Evolutionary conservation across 2,113 vertebrate genomes (phyloP).

Genomic region (Bos taurus): DNA sequence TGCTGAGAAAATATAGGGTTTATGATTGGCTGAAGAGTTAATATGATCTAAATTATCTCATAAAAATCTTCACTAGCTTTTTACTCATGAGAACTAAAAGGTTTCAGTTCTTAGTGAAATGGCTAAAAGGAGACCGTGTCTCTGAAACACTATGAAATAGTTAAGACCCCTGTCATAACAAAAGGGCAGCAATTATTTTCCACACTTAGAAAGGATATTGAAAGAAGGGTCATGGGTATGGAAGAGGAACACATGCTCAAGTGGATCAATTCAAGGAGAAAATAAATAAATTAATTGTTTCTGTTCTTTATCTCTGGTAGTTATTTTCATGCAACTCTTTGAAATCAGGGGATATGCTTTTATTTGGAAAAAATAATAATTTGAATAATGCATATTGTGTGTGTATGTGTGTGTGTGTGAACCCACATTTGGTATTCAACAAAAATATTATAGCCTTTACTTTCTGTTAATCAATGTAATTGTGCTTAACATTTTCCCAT

Average conservation of each 20-base stretch:
- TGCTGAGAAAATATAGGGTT: neutral
- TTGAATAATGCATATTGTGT: neutral
- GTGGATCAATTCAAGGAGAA: neutral
- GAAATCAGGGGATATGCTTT: neutral
- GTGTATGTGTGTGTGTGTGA: neutral
- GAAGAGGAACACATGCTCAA: neutral
- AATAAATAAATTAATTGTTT: neutral
- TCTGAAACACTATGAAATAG: conserved; percentile 9
- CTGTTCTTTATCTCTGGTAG: neutral
- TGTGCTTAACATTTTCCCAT: neutral
- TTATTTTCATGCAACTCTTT: neutral
- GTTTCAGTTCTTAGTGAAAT: neutral
- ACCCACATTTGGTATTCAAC: neutral
- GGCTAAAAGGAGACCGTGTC: neutral
- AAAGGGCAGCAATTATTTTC: neutral
- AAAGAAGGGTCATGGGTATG: neutral
- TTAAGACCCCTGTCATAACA: neutral
- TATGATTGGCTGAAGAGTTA: neutral
- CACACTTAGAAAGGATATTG: neutral
- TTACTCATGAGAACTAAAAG: neutral
- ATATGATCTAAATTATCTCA: neutral
- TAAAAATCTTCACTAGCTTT: neutral
- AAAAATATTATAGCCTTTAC: neutral
- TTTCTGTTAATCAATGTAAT: neutral
- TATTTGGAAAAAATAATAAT: neutral